Conservation (phyloP, 2,113 vertebrate genomes). For the Chiloscyllium plagiosum region DNA sequence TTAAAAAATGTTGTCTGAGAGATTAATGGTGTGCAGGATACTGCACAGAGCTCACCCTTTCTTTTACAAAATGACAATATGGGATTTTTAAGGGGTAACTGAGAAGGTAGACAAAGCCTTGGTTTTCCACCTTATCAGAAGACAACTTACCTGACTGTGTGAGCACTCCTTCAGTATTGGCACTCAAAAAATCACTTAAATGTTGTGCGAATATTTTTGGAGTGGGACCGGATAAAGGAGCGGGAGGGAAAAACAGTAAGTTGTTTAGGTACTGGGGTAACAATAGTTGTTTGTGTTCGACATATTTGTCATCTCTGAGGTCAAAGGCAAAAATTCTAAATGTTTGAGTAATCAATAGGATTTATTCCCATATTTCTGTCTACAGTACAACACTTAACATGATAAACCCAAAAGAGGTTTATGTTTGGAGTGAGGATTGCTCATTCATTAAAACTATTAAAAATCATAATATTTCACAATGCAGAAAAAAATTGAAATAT, state of each 20-base stretch:
- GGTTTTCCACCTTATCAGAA: background rate
- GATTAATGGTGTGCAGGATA: background rate
- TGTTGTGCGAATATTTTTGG: background rate
- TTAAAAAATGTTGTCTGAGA: background rate
- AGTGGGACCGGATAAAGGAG: background rate
- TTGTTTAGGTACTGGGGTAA: background rate
- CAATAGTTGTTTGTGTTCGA: background rate
- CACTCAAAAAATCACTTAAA: background rate
- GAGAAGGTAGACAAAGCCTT: background rate
- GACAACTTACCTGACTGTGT: background rate
- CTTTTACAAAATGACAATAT: background rate
- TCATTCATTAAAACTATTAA: background rate
- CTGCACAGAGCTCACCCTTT: background rate
- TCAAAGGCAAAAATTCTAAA: background rate
- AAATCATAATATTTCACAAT: background rate
- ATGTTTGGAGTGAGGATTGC: background rate
- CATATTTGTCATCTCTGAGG: background rate
- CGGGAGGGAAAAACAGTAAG: background rate
- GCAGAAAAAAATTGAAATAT: background rate
- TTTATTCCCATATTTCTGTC: background rate
- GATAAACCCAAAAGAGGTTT: background rate
- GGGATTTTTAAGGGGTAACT: background rate
- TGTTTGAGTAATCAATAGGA: background rate
- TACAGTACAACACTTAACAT: background rate
- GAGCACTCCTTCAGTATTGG: background rate